Evolutionary conservation across 2,113 vertebrate species (phyloP).

Genomic region (Microtus oregoni): DNA sequence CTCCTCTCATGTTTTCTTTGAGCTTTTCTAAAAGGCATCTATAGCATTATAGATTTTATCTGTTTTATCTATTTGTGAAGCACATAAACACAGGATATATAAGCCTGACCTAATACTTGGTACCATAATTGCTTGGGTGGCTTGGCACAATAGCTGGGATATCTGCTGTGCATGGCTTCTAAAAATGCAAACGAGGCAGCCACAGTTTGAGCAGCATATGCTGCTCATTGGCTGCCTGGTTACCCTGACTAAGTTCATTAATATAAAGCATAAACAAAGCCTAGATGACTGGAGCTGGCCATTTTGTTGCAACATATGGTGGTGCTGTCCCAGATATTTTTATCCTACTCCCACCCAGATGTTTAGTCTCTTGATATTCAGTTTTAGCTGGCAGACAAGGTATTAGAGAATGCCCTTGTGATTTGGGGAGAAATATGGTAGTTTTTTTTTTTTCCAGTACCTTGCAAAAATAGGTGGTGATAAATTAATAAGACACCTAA

Average conservation of each 20-base stretch:
- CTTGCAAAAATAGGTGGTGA: slow-evolving; percentile 22
- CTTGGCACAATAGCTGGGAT: accelerated
- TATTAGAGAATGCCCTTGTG: slow-evolving; percentile 62
- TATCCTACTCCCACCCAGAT: slow-evolving; percentile 51
- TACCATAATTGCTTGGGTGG: background rate
- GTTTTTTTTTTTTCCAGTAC: background rate
- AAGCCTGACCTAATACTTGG: background rate
- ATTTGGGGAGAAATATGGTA: background rate
- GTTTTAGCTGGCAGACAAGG: slow-evolving; percentile 54
- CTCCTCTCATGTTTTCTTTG: background rate
- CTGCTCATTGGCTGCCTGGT: slow-evolving; percentile 67
- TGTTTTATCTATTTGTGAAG: background rate
- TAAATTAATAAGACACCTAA: slow-evolving; percentile 3
- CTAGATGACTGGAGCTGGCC: slow-evolving; percentile 68
- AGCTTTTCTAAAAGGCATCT: background rate
- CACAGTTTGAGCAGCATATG: slow-evolving; percentile 73
- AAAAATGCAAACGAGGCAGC: slow-evolving; percentile 36
- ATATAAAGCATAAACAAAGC: slow-evolving; percentile 70
- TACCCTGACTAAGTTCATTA: slow-evolving; percentile 72
- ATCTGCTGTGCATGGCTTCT: background rate
- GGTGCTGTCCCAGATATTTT: slow-evolving; percentile 69
- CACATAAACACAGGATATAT: background rate
- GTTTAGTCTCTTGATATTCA: slow-evolving; percentile 56
- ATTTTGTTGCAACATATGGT: slow-evolving; percentile 69
- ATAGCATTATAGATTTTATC: background rate